Evolutionary conservation across 2,113 vertebrate species (phyloP), one percentile per base, ranked within the genome.

Genomic region (Crotophaga sulcirostris): DNA sequence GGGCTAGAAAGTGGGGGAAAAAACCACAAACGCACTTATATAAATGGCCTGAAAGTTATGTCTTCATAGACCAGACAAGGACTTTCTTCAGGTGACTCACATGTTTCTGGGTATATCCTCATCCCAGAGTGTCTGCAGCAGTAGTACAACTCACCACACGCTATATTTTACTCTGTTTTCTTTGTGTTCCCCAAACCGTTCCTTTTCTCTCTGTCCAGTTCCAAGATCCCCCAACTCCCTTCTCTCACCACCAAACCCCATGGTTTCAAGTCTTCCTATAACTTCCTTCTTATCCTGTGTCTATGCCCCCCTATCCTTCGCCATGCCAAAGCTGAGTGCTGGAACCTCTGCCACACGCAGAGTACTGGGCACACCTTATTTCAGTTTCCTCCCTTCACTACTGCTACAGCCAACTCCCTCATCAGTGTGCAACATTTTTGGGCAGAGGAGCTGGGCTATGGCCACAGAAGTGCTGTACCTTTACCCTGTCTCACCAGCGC

Each of bases 301-400:
- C 51, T 44, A 9, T 19, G 16, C 6, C 24, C 28, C 21, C 21
- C 33, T 7, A 0, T 34, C 23, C 44, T 72, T 56, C 55, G 12
- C 11, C 19, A 29, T 33, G 12, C 23, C 56, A 49, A 60, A 74
- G 34, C 55, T 44, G n/a, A 45, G 58, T 15, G 72, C 62, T 59
- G 23, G 0, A 0, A 16, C 66, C 76, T 77, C 73, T 52, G 82
- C 33, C 55, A 66, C 3, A 1, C 0, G 1, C 44, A 38, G 59
- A 75, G 42, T 6, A 54, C 34, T 3, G 3, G 42, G 31, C 63
- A 80, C 55, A 77, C 40, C 11, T 64, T 44, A 56, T 33, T 68
- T 76, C 16, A 25, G 29, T 31, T 36, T 64, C 45, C n/a, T 80
- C 18, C 38, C 21, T 28, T 58, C 21, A 7, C 16, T 8, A 3